Evolutionary conservation across 2,888 invertebrate genomes (phyloP).

Genomic region (Drosophila austrosaltans): DNA sequence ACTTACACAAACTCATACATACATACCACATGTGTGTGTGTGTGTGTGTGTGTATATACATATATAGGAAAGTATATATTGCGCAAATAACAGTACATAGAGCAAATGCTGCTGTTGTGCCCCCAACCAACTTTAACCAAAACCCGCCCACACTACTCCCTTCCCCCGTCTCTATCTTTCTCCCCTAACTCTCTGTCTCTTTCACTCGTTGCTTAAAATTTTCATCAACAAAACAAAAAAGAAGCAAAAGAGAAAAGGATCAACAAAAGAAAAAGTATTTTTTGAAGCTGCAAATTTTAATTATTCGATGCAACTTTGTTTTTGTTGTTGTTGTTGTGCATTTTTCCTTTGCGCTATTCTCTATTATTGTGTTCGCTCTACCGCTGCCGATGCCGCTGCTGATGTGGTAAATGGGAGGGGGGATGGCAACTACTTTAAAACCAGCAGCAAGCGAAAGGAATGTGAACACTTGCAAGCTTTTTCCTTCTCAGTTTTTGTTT

Average conservation of each 20-base stretch:
- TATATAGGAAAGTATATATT: conserved; percentile 29
- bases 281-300: conserved; percentile 60
- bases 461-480: too few relatives aligned
- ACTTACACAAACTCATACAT: background rate
- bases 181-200: conserved; percentile 22
- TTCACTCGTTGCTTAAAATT: conserved; percentile 34
- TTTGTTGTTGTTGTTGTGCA: background rate
- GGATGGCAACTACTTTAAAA: too few relatives aligned
- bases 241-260: background rate
- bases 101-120: background rate
- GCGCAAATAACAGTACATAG: conserved; percentile 47
- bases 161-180: conserved; percentile 10
- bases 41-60: background rate
- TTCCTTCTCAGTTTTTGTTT: too few relatives aligned
- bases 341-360: background rate
- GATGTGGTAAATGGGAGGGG: too few relatives aligned
- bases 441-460: too few relatives aligned
- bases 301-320: conserved; percentile 47
- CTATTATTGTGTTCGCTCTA: background rate
- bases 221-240: conserved; percentile 30
- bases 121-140: background rate
- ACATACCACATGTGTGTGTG: conserved; percentile 7
- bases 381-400: too few relatives aligned
- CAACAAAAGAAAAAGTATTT: conserved; percentile 14
- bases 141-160: background rate